phyloP scores from a whole-genome alignment of 1,140 invertebrate species.

The Zaprionus lachaisei region DNA sequence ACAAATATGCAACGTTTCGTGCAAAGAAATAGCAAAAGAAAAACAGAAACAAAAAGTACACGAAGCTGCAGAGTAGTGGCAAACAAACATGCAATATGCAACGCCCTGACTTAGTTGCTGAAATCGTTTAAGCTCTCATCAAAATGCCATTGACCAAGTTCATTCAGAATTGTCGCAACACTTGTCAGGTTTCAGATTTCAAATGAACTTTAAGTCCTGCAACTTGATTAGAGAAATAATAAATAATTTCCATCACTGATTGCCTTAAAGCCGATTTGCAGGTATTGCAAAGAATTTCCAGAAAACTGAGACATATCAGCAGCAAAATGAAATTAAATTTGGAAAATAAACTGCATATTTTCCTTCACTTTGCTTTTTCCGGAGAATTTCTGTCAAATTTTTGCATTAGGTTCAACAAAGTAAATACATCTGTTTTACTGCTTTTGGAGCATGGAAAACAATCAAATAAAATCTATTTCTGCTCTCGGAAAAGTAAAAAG shows the following conservation, averaged over 20 bases:
- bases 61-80: not conserved
- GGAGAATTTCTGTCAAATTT: not conserved
- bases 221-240: not conserved
- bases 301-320: not conserved
- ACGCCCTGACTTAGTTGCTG: not conserved
- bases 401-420: not conserved
- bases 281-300: not conserved
- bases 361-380: not conserved
- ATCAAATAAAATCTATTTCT: not conserved
- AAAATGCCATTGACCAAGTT: constrained; percentile 2
- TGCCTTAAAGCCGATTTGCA: not conserved
- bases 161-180: not conserved
- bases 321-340: not conserved
- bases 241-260: not conserved
- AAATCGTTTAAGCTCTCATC: constrained; percentile 9
- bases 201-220: constrained; percentile 5
- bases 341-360: not conserved
- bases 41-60: constrained; percentile 6
- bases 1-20: constrained; percentile 37
- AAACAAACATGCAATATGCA: constrained; percentile 10
- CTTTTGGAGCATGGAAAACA: not conserved
- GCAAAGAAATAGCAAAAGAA: not conserved
- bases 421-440: not conserved
- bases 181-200: constrained; percentile 1
- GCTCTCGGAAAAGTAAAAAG: not conserved